phyloP scores from a whole-genome alignment of 2,797 vertebrate genomes.

The Notoglanidium macrostoma region DNA sequence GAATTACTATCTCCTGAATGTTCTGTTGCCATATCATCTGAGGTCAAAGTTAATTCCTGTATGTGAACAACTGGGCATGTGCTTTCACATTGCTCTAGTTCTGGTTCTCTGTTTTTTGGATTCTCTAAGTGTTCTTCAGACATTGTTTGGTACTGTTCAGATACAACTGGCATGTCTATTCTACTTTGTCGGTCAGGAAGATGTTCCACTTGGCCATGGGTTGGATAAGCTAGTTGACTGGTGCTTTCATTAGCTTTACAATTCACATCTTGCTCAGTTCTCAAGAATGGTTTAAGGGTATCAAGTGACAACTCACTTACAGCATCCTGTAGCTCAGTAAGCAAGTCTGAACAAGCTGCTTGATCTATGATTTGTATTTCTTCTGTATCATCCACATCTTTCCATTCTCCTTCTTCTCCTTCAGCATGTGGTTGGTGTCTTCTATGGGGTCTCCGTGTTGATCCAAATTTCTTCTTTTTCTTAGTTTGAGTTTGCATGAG shows the following conservation, averaged over 20 bases:
- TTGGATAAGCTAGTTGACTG: conserved; percentile 3
- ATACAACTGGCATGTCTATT: neutral
- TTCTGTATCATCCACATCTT: conserved; percentile 21
- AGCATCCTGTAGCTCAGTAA: conserved; percentile 2
- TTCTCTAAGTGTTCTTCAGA: neutral
- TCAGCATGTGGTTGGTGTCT: conserved; percentile 1
- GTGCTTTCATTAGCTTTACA: neutral
- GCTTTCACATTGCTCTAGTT: conserved; percentile 34
- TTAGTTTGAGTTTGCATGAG: neutral
- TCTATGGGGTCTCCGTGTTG: conserved; percentile 40
- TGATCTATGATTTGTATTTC: conserved; percentile 1
- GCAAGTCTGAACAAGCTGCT: neutral
- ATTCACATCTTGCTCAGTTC: neutral
- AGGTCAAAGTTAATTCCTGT: neutral
- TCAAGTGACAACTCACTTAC: conserved; percentile 8
- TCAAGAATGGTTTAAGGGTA: neutral
- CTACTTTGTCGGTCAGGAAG: neutral
- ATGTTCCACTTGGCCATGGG: neutral
- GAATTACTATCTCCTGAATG: neutral
- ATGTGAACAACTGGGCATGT: neutral
- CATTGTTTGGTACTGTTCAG: neutral
- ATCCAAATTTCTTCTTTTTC: conserved; percentile 57
- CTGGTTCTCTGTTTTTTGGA: neutral
- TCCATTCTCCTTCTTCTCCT: neutral
- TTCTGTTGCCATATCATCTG: conserved; percentile 27